Percentiles rank a stretch among this genome's conserved stretches.
Evolutionary conservation across 2,797 vertebrate species (phyloP).

Genomic region (Hyperoplus immaculatus): DNA sequence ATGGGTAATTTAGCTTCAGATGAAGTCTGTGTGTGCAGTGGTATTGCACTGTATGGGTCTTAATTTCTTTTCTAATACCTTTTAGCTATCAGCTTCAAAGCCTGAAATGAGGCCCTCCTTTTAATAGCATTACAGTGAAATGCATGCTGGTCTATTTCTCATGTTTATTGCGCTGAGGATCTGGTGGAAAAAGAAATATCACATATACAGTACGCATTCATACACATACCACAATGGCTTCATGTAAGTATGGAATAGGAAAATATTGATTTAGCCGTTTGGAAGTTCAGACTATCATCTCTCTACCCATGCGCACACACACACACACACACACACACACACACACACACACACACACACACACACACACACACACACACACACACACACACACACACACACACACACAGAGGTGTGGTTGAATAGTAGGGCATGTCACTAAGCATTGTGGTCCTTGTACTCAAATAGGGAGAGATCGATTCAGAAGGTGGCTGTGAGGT

Average conservation of each 20-base stretch:
- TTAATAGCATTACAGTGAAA: conserved; percentile 42
- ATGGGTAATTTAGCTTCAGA: conserved; percentile 75
- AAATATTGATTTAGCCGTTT: conserved; percentile 47
- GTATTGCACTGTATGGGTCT: conserved; percentile 47
- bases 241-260: conserved; percentile 15
- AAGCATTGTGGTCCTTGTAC: conserved; percentile 32
- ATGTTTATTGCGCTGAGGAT: conserved; percentile 24
- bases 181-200: conserved; percentile 12
- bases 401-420: conserved; percentile 22
- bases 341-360: neutral
- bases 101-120: conserved; percentile 48
- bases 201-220: conserved; percentile 10
- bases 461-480: conserved; percentile 54
- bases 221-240: conserved; percentile 20
- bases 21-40: conserved; percentile 65
- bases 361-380: neutral
- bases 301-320: neutral
- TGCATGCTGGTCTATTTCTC: conserved; percentile 27
- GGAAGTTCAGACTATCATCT: neutral
- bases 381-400: neutral
- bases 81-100: conserved; percentile 66
- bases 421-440: conserved; percentile 39
- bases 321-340: neutral
- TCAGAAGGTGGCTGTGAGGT: conserved; percentile 27
- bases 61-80: conserved; percentile 71